Base-by-base conservation (phyloP, 2,888 invertebrate species). In the Atrina japonica region DNA sequence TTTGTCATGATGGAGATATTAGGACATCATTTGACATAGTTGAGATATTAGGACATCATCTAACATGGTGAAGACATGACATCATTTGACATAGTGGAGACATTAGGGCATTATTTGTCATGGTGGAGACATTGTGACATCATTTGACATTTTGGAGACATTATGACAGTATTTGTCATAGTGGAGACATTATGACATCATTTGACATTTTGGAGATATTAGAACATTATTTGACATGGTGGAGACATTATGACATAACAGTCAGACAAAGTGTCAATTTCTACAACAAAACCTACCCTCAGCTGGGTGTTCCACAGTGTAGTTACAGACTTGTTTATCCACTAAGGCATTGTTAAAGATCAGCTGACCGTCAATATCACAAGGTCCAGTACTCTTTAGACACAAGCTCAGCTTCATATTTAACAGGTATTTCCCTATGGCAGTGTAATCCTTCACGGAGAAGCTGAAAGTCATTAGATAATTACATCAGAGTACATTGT, bases 331-430 rank as follows among this genome's bases (percentile, higher is more conserved):
- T 16, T 60, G 30, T 41, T 66, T 61, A n/a, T 47, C 49, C n/a
- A 70, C 40, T 27, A 59, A 55, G 16, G 47, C 50, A 61, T 56
- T 56, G 9, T 56, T 49, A 6, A 70, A 29, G 18, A 70, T 56
- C 1, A 52, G 45, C 16, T 55, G 45, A n/a, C 25, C 61, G 29
- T 35, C 49, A 27, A 61, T 52, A 30, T 61, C 70, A 66, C 70
- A 70, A n/a, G 59, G 14, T 18, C 52, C 70, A 27, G 59, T 40
- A 11, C 58, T 45, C 41, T 76, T 72, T 16, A 76, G 41, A 67
- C 78, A 78, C 11, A 76, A 59, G 49, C 35, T 43, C 29, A 76
- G 40, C 16, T 64, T 43, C 14, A 73, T 35, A 47, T 55, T 66
- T 0, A 60, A 49, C 16, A 75, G 23, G 49, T 73, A 78, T 43